Evolutionary conservation across 2,797 vertebrate genomes (phyloP), one percentile per base, ranked within the genome.

Genomic region (Chaenodraco wilsoni): DNA sequence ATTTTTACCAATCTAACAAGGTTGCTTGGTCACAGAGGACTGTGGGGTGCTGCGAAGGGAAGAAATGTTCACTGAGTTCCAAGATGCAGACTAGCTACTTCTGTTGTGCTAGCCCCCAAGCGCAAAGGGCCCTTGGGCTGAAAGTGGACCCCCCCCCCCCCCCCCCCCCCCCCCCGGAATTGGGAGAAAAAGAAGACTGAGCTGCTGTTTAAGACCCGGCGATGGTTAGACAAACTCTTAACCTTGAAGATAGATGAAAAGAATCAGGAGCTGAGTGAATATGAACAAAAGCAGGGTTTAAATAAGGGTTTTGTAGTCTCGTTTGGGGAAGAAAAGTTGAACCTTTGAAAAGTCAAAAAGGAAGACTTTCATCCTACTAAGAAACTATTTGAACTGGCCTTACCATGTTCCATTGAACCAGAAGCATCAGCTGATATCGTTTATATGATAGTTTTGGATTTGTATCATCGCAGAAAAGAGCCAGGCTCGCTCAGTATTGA

Each of bases 1-100:
- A 93, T 93, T 93, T 93, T 92, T 91, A 91, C 69, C 81, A 73
- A 51, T 79, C 72, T 86, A 89, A 91, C 89, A 83, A 90, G 85
- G 85, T 89, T 91, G 88, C 82, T 72, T 74, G 66, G 86, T 85
- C 88, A 81, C 81, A 87, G 85, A 86, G 84, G 83, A 86, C 79
- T 48, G 68, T 40, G 43, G 69, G 66, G 61, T 69, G 72, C 27
- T 1, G 52, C 46, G 4, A n/a, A 58, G 67, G 65, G 71, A 56
- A 79, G 62, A 80, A 84, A 76, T 65, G 78, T 80, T 87, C 71
- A 10, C 55, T 21, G 59, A 76, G 71, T 83, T 83, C 71, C 54
- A 66, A 79, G 84, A 77, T 54, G 70, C 77, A 79, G 71, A 80
- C 74, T 58, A 23, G 17, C 66, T 74, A 31, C 65, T 82, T 79